Percentiles rank a stretch among this genome's conserved stretches.
These are phyloP conservation scores for Dioctria rufipes DNA, from an alignment of 2,888 invertebrate species.

Conservation along the genomic window DNA sequence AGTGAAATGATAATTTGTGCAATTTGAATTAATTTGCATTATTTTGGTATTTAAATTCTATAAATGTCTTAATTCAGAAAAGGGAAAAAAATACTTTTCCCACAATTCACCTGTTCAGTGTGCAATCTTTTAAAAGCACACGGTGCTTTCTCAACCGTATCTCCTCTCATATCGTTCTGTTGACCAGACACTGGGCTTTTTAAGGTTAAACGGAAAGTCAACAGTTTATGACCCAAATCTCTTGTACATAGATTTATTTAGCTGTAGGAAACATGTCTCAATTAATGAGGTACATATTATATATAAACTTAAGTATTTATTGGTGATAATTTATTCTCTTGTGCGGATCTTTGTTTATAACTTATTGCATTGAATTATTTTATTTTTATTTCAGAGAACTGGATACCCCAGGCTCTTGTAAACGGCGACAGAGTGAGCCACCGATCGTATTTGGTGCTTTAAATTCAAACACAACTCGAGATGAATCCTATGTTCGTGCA, in stretches of 20 bases:
- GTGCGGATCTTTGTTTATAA: neutral
- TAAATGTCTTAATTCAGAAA: neutral
- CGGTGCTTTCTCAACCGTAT: constrained; percentile 55
- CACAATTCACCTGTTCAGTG: constrained; percentile 19
- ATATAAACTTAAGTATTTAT: neutral
- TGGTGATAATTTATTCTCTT: too few relatives aligned
- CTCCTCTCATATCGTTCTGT: constrained; percentile 54
- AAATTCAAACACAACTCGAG: constrained; percentile 58
- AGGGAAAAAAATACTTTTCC: neutral
- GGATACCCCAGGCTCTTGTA: constrained; percentile 60
- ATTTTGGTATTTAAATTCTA: neutral
- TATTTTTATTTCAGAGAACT: constrained; percentile 59
- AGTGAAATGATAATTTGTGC: constrained; percentile 7
- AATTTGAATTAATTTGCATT: neutral
- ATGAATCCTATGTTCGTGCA: constrained; percentile 62
- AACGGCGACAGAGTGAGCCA: constrained; percentile 62
- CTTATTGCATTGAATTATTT: constrained; percentile 16
- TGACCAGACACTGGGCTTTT: constrained; percentile 22
- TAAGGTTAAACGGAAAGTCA: constrained; percentile 23
- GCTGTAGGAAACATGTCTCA: constrained; percentile 2
- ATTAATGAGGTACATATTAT: constrained; percentile 1
- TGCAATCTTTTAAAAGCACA: constrained; percentile 38
- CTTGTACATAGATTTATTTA: constrained; percentile 7
- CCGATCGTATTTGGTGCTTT: constrained; percentile 54
- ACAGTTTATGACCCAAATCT: constrained; percentile 40